A percentile compares a stretch with the other conserved stretches of the same genome.
These are phyloP conservation scores for Thaumetopoea pityocampa DNA, from an alignment of 1,140 invertebrate species.

Conservation along the genomic window DNA sequence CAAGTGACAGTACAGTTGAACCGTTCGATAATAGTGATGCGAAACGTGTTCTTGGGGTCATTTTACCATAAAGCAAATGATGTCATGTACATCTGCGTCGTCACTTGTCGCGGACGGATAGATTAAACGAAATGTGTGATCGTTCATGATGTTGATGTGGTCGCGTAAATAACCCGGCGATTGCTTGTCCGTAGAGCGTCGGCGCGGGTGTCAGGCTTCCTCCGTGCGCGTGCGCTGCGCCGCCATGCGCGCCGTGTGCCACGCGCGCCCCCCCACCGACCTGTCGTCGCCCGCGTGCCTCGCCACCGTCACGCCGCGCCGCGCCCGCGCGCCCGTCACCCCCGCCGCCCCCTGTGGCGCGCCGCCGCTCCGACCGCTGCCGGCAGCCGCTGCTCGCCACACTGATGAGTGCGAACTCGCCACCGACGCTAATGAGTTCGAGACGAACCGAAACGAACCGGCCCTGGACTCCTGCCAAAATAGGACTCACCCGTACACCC, in stretches of 20 bases:
- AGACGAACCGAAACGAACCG: too few relatives aligned
- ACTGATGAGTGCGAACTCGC: slow-evolving; percentile 76
- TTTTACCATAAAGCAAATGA: too few relatives aligned
- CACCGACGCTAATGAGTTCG: slow-evolving; percentile 71
- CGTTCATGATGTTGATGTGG: too few relatives aligned
- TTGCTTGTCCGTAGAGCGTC: slow-evolving; percentile 44
- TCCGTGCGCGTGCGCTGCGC: slow-evolving; percentile 58
- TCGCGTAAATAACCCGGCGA: too few relatives aligned
- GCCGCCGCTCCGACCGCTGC: slow-evolving; percentile 26
- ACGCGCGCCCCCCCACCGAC: slow-evolving; percentile 60
- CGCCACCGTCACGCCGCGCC: slow-evolving; percentile 64
- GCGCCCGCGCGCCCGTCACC: slow-evolving; percentile 28
- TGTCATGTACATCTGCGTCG: too few relatives aligned
- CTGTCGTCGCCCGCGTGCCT: slow-evolving; percentile 66
- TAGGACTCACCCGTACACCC: too few relatives aligned
- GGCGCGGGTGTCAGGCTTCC: slow-evolving; percentile 48
- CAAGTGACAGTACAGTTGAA: too few relatives aligned
- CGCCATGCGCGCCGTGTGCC: slow-evolving; percentile 61
- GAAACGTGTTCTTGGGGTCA: too few relatives aligned
- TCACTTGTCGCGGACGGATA: too few relatives aligned
- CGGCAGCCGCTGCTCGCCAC: slow-evolving; percentile 12
- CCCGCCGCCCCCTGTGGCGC: slow-evolving; percentile 62
- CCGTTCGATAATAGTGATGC: too few relatives aligned
- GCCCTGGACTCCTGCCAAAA: too few relatives aligned
- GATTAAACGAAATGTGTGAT: too few relatives aligned